Conservation (phyloP, 1,140 invertebrate genomes). For the Lordiphosa collinella region DNA sequence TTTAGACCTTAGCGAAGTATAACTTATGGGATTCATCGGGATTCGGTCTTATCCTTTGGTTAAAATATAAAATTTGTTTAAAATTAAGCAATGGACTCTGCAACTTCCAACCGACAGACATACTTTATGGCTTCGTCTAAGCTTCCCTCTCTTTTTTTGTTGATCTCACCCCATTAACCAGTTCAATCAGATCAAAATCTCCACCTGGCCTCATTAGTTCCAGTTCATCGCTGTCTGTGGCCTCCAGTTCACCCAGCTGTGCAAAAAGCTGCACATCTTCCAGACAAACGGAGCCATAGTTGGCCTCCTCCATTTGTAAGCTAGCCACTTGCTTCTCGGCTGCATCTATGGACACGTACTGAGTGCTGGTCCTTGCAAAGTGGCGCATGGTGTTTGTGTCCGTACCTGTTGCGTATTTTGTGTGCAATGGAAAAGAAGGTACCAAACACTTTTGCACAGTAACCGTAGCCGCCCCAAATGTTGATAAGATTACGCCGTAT, state of each 20-base stretch:
- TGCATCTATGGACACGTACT: background rate
- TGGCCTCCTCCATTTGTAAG: background rate
- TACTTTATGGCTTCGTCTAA: no score
- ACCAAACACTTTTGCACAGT: slow-evolving; percentile 9
- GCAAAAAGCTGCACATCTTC: slow-evolving; percentile 50
- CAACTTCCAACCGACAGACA: no score
- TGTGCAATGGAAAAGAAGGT: slow-evolving; percentile 3
- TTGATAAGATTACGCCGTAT: slow-evolving; percentile 42
- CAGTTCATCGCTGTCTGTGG: background rate
- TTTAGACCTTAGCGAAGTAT: no score
- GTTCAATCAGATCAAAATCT: slow-evolving; percentile 7
- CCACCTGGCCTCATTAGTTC: background rate
- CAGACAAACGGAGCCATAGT: slow-evolving; percentile 30
- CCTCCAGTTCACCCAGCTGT: slow-evolving; percentile 24
- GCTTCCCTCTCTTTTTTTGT: no score
- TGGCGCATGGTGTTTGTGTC: slow-evolving; percentile 9
- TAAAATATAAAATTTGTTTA: no score
- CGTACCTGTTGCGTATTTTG: slow-evolving; percentile 1
- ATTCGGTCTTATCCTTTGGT: no score
- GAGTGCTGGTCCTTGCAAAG: background rate
- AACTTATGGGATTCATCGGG: no score
- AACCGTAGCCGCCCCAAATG: background rate
- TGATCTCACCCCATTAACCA: slow-evolving; percentile 18
- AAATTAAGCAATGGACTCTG: no score
- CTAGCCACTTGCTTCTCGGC: slow-evolving; percentile 4